Evolutionary conservation across 2,113 vertebrate species (phyloP).

Genomic region (Zosterops borbonicus): DNA sequence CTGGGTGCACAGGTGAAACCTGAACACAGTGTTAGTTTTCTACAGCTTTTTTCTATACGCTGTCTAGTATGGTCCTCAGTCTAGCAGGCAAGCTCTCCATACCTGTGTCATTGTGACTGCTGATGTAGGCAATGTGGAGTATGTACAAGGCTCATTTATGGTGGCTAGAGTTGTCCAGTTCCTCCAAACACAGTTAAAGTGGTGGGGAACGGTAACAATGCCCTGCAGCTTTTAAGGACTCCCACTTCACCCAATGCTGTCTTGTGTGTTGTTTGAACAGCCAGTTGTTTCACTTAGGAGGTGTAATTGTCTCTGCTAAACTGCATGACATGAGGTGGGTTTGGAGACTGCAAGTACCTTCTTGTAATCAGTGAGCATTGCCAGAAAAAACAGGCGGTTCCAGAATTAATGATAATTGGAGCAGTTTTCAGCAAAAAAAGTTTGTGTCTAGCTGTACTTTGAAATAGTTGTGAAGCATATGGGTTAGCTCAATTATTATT

Average conservation of each 20-base stretch:
- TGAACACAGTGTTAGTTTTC: neutral
- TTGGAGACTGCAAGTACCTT: neutral
- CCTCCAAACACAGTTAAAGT: neutral
- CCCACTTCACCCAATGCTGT: neutral
- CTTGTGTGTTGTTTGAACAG: neutral
- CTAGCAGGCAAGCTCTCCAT: neutral
- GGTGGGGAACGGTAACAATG: neutral
- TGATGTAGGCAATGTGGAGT: fast-evolving
- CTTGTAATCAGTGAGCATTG: neutral
- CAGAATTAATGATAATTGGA: neutral
- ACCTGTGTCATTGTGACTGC: neutral
- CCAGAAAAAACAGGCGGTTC: neutral
- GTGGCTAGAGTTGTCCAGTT: neutral
- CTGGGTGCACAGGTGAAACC: neutral
- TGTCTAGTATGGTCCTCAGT: neutral
- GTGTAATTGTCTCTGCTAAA: neutral
- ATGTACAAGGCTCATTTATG: fast-evolving
- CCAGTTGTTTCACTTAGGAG: neutral
- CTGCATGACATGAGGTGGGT: neutral
- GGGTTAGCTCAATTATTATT: neutral
- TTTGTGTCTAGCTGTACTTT: neutral
- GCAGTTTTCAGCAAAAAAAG: neutral
- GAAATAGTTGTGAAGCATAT: neutral
- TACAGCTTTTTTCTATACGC: neutral
- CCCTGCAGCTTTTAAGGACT: neutral